Conservation (phyloP, 2,888 invertebrate species). For the Bhutanitis thaidina region DNA sequence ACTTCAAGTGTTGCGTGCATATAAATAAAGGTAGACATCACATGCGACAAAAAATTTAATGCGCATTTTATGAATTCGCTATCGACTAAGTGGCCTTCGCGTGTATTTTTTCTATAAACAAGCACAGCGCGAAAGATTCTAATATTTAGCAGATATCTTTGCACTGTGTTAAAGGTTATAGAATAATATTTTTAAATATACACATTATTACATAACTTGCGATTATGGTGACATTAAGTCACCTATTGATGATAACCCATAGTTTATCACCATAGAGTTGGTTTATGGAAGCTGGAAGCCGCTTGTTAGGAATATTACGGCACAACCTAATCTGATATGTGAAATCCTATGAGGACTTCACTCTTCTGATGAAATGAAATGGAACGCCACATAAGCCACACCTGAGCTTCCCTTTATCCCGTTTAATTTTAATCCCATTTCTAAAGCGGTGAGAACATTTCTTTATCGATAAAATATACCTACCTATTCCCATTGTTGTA, state of each 20-base stretch:
- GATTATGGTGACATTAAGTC: slow-evolving; percentile 21
- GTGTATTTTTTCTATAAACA: not conserved
- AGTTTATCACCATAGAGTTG: slow-evolving; percentile 22
- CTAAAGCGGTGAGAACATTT: too few relatives aligned
- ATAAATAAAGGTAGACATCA: not conserved
- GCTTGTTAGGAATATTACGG: not conserved
- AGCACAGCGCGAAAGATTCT: not conserved
- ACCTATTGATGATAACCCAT: slow-evolving; percentile 18
- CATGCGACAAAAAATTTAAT: not conserved
- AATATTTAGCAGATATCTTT: not conserved
- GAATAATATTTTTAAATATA: not conserved
- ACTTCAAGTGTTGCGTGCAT: not conserved
- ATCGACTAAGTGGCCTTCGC: not conserved
- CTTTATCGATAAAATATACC: too few relatives aligned
- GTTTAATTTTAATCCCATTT: too few relatives aligned
- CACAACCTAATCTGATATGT: not conserved
- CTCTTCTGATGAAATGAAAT: too few relatives aligned
- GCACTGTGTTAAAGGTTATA: not conserved
- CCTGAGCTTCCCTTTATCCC: too few relatives aligned
- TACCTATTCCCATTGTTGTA: too few relatives aligned
- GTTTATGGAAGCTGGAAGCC: not conserved
- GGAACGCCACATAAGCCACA: too few relatives aligned
- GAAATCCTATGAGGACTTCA: not conserved
- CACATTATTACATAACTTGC: slow-evolving; percentile 2
- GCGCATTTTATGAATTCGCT: not conserved